Percentiles rank a stretch among this genome's conserved stretches.
Conservation (phyloP, 2,113 vertebrate species). For the Myanophis thanlyinensis region DNA sequence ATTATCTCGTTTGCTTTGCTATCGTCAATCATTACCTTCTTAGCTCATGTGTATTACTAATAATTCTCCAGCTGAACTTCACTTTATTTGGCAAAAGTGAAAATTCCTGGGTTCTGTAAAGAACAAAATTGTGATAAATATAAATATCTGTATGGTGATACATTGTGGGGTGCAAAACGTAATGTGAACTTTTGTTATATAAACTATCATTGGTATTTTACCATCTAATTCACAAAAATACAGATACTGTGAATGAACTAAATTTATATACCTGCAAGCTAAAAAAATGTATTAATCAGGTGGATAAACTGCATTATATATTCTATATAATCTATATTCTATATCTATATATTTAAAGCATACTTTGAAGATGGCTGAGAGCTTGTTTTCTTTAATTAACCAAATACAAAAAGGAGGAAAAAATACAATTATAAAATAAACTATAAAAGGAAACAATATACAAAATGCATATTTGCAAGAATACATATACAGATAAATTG, state of each 20-base stretch:
- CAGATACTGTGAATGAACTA: background rate
- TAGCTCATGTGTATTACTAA: background rate
- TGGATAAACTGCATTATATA: background rate
- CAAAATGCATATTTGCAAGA: background rate
- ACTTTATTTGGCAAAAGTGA: background rate
- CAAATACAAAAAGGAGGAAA: background rate
- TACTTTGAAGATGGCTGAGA: background rate
- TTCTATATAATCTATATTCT: background rate
- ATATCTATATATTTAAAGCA: background rate
- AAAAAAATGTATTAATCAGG: background rate
- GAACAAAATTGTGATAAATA: background rate
- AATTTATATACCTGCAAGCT: background rate
- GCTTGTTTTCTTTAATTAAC: background rate
- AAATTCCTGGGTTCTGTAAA: background rate
- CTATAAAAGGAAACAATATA: background rate
- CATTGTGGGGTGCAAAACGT: background rate
- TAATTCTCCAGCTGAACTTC: background rate
- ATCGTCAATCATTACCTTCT: background rate
- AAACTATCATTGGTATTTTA: background rate
- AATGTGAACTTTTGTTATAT: background rate
- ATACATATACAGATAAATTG: background rate
- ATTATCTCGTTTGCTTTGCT: background rate
- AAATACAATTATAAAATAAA: background rate
- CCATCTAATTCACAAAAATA: background rate
- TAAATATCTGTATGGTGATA: background rate